Percentiles rank a stretch among this genome's conserved stretches.
These are phyloP conservation scores for Stenchaetothrips biformis DNA, from an alignment of 2,888 invertebrate species.

Conservation along the genomic window DNA sequence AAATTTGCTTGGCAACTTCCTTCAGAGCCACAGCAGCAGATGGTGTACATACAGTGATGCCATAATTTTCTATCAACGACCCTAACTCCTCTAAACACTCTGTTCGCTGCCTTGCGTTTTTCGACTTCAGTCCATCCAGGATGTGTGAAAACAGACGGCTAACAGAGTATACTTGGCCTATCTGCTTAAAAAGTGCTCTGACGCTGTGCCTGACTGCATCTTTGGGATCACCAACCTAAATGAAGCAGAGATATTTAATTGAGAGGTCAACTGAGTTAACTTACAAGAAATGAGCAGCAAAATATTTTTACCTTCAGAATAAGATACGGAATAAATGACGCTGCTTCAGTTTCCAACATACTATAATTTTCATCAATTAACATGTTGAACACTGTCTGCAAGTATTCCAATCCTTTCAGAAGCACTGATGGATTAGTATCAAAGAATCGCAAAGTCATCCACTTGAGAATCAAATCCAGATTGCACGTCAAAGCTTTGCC, in stretches of 20 bases:
- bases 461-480: slow-evolving; percentile 91
- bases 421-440: slow-evolving; percentile 98
- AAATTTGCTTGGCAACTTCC: slow-evolving; percentile 90
- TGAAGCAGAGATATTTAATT: slow-evolving; percentile 29
- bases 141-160: slow-evolving; percentile 83
- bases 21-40: slow-evolving; percentile 74
- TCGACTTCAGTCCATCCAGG: slow-evolving; percentile 93
- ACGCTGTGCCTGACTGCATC: slow-evolving; percentile 90
- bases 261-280: background rate
- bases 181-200: slow-evolving; percentile 74
- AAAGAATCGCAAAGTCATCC: slow-evolving; percentile 94
- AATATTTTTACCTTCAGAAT: slow-evolving; percentile 70
- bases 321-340: slow-evolving; percentile 90
- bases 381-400: slow-evolving; percentile 74
- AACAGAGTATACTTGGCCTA: slow-evolving; percentile 80
- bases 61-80: slow-evolving; percentile 77
- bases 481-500: slow-evolving; percentile 78
- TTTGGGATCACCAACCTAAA: slow-evolving; percentile 88
- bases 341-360: slow-evolving; percentile 85
- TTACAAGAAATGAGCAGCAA: background rate
- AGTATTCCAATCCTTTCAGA: slow-evolving; percentile 89
- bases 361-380: slow-evolving; percentile 76
- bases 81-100: slow-evolving; percentile 93
- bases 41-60: slow-evolving; percentile 77
- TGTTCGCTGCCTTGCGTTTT: slow-evolving; percentile 92